Conservation (phyloP, 2,113 vertebrate species). For the Ochotona princeps region DNA sequence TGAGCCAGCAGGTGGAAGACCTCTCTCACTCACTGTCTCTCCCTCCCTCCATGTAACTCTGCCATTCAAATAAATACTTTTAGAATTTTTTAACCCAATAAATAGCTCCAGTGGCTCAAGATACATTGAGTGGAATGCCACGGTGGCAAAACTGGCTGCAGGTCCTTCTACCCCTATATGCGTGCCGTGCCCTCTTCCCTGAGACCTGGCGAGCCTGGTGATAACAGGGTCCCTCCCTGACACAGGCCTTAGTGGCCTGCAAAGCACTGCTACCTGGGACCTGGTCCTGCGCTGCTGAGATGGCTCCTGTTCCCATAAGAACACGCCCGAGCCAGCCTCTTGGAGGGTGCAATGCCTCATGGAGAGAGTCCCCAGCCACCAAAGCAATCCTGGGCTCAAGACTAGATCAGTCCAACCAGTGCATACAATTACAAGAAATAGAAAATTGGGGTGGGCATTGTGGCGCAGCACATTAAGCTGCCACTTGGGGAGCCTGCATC, state of each 20-base stretch:
- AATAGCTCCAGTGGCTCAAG: neutral
- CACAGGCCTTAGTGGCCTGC: neutral
- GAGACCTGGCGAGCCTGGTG: neutral
- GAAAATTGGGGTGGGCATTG: neutral
- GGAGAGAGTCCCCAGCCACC: neutral
- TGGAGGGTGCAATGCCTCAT: neutral
- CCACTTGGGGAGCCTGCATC: no score
- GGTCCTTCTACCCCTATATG: fast-evolving
- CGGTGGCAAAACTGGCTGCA: neutral
- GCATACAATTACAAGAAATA: neutral
- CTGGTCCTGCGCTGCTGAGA: neutral
- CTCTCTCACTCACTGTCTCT: no score
- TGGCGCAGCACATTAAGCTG: no score
- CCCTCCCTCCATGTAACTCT: no score
- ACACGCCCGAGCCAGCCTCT: neutral
- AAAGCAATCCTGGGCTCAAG: neutral
- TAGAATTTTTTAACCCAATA: constrained; percentile 46
- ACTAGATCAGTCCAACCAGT: neutral
- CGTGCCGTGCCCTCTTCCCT: fast-evolving
- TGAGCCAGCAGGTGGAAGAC: no score
- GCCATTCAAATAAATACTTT: no score
- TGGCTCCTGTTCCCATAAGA: neutral
- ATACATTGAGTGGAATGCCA: neutral
- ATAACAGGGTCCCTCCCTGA: neutral
- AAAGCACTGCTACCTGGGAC: neutral